Base-by-base conservation (phyloP, 2,888 invertebrate species). In the Drosophila birchii region DNA sequence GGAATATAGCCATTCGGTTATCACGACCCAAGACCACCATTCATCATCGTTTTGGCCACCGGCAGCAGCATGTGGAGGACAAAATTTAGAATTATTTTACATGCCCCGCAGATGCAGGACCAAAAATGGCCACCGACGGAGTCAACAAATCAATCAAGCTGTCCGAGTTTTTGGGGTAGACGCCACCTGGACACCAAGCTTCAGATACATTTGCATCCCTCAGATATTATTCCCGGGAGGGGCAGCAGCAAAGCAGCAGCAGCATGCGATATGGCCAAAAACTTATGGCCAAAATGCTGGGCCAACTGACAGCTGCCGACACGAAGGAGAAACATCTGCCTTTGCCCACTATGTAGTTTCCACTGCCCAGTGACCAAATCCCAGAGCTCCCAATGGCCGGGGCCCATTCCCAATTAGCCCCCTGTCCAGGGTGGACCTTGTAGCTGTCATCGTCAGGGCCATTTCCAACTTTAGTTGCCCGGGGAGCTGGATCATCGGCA, bases 11-110 rank as follows among this genome's bases (percentile, higher is more conserved):
- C 29, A 20, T 9, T 12, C 12, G 1, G 32, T 23, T 23, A n/a
- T n/a, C 32, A 23, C 39, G 23, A 57, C 41, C 12, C 7, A 20
- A 16, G 23, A 11, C 36, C 34, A n/a, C 66, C 86, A 86, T 84
- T 84, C 79, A 84, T 84, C 84, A 84, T 88, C 83, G 81, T 88
- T 88, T 88, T 88, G 73, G 72, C 43, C 62, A 56, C 45, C 39
- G 29, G 32, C 36, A 23, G 29, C 29, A 29, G 32, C 53, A 56
- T 51, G 49, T 16, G 29, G 71, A 38, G 36, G 23, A 57, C 51
- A 38, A 57, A 71, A 72, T 68, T 41, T 69, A 47, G 56, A 68
- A 68, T 57, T 69, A 69, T 32, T 68, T 58, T 58, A 49, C 70
- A 58, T 51, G 69, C 23, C 70, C 49, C 36, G 49, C 56, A 32